Percentiles rank a stretch among this genome's conserved stretches.
phyloP scores from a whole-genome alignment of 2,797 vertebrate genomes.

The Tolypeutes matacus region DNA sequence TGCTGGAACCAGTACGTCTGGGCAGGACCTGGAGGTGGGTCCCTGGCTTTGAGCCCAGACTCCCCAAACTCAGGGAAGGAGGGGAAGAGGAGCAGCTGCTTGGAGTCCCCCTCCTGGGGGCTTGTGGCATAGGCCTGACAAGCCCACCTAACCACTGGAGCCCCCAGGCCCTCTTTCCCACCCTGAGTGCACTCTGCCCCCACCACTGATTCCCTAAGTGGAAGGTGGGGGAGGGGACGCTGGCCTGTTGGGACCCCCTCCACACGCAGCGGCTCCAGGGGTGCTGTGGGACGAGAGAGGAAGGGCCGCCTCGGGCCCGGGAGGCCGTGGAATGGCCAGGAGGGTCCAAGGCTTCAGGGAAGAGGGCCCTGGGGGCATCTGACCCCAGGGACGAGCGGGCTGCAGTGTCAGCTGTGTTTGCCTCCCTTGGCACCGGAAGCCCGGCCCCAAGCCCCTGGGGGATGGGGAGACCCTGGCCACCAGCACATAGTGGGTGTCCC shows the following conservation, averaged over 20 bases:
- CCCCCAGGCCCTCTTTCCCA: no score
- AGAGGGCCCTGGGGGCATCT: no score
- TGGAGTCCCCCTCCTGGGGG: background rate
- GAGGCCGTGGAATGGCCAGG: background rate
- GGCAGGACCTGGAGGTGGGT: background rate
- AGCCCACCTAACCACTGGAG: background rate
- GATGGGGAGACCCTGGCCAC: background rate
- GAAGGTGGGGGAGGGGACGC: background rate
- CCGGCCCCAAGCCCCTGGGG: no score
- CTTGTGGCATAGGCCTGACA: background rate
- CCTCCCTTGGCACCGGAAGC: no score
- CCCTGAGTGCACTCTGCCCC: fast-evolving
- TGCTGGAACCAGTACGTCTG: background rate
- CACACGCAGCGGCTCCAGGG: no score
- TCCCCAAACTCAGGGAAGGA: background rate
- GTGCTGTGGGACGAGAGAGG: fast-evolving
- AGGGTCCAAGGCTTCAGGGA: background rate
- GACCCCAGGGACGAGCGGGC: no score
- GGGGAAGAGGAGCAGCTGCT: no score
- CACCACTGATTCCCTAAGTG: background rate
- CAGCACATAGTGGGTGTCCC: background rate
- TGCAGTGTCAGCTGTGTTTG: no score
- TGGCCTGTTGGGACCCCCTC: no score
- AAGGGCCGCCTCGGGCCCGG: no score
- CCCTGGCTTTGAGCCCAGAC: background rate